A percentile compares a stretch with the other conserved stretches of the same genome.
phyloP scores from a whole-genome alignment of 2,888 invertebrate species.

The Hirtodrosophila cameraria region DNA sequence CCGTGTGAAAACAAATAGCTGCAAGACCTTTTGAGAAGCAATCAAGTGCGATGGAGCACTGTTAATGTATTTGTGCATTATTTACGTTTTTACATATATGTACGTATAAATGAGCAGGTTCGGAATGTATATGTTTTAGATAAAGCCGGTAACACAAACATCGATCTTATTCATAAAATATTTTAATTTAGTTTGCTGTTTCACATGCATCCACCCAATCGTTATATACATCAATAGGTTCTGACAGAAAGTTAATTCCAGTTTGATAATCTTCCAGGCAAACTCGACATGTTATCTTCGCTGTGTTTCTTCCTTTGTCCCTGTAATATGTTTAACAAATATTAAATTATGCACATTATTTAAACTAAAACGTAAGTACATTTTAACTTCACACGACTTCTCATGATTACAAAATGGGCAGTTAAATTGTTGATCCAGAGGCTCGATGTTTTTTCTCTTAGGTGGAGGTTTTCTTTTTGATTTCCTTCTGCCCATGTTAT shows the following conservation, averaged over 20 bases:
- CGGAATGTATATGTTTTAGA: too few relatives aligned
- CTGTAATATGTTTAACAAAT: conserved; percentile 84
- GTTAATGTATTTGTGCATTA: too few relatives aligned
- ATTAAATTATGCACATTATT: not conserved
- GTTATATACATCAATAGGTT: conserved; percentile 99
- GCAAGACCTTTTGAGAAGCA: too few relatives aligned
- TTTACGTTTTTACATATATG: too few relatives aligned
- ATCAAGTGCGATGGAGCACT: too few relatives aligned
- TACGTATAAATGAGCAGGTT: too few relatives aligned
- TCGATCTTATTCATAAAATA: not conserved
- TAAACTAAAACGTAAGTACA: conserved; percentile 87
- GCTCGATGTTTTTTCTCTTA: conserved; percentile 95
- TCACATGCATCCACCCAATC: conserved; percentile 99
- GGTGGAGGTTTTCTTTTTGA: conserved; percentile 99
- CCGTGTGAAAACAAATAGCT: too few relatives aligned
- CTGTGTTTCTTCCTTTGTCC: conserved; percentile 97
- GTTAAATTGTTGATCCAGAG: conserved; percentile 97
- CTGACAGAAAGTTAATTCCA: conserved; percentile 96
- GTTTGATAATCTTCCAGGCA: conserved; percentile 99
- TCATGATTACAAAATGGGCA: conserved; percentile 99
- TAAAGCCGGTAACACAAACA: too few relatives aligned
- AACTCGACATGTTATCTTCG: conserved; percentile 96
- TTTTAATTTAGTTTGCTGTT: conserved; percentile 91
- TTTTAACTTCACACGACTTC: conserved; percentile 99
- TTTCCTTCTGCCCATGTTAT: conserved; percentile 96